Evolutionary conservation across 2,797 vertebrate genomes (phyloP).

Genomic region (Prionace glauca): DNA sequence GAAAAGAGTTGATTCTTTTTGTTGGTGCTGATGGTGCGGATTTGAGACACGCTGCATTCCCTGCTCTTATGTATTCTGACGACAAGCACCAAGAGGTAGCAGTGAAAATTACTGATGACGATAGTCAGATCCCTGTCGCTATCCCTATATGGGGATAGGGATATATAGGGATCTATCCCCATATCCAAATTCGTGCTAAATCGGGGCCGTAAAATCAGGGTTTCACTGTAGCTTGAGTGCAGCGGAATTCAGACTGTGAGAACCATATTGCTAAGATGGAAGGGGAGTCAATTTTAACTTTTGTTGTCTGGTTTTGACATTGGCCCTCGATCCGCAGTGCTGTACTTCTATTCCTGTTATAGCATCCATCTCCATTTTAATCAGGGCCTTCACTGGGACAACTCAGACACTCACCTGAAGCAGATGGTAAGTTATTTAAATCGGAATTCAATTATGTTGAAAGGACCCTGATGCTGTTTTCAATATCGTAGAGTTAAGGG

Average conservation of each 20-base stretch:
- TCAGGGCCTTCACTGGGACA: neutral
- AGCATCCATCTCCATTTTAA: neutral
- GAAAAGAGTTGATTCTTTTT: neutral
- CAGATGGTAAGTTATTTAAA: neutral
- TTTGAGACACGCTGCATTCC: neutral
- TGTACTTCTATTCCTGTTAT: neutral
- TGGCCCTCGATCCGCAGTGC: neutral
- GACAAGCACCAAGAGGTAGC: neutral
- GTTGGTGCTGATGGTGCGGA: neutral
- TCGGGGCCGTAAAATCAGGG: no score
- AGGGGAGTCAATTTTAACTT: neutral
- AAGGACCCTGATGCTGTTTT: neutral
- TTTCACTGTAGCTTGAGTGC: neutral
- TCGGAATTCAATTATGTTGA: neutral
- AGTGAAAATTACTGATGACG: constrained; percentile 29
- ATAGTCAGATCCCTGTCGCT: neutral
- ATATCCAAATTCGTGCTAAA: no score
- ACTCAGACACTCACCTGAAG: neutral
- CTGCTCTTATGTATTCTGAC: neutral
- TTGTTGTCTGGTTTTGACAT: no score
- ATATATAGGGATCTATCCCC: no score
- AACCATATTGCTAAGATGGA: neutral
- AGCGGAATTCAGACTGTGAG: neutral
- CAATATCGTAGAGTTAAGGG: neutral
- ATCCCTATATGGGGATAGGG: no score